A percentile compares a stretch with the other conserved stretches of the same genome.
Conservation (phyloP, 2,888 invertebrate genomes). For the Ectemnius lituratus region DNA sequence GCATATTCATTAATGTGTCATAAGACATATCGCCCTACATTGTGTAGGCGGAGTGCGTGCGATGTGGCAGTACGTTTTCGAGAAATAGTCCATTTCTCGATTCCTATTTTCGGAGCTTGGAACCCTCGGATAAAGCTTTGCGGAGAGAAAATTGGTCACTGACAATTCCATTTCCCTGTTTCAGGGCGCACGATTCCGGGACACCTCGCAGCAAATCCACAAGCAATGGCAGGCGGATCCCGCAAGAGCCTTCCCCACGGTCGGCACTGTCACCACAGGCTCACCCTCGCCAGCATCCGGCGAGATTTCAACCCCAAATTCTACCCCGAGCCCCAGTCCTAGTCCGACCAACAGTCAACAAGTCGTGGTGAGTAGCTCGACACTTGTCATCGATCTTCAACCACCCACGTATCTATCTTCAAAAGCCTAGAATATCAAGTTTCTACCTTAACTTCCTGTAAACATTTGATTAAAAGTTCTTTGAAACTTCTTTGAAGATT, state of each 20-base stretch:
- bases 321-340: slow-evolving; percentile 74
- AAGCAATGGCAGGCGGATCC: slow-evolving; percentile 82
- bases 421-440: no score
- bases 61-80: no score
- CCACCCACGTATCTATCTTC: no score
- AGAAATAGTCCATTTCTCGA: no score
- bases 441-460: no score
- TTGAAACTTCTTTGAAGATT: no score
- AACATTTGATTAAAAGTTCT: no score
- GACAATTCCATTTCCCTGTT: slow-evolving; percentile 38
- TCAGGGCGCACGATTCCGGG: slow-evolving; percentile 83
- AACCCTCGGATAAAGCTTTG: not conserved
- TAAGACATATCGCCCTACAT: no score
- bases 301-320: slow-evolving; percentile 68
- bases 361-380: slow-evolving; percentile 67
- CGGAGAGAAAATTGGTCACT: not conserved
- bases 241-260: slow-evolving; percentile 74
- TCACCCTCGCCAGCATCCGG: slow-evolving; percentile 62
- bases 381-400: slow-evolving; percentile 22
- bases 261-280: slow-evolving; percentile 63
- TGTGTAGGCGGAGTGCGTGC: no score
- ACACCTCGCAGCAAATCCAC: slow-evolving; percentile 87
- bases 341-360: slow-evolving; percentile 74
- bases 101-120: no score
- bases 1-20: slow-evolving; percentile 19